Evolutionary conservation across 2,113 vertebrate species (phyloP), one percentile per base, ranked within the genome.

Genomic region (Mormoops blainvillei): DNA sequence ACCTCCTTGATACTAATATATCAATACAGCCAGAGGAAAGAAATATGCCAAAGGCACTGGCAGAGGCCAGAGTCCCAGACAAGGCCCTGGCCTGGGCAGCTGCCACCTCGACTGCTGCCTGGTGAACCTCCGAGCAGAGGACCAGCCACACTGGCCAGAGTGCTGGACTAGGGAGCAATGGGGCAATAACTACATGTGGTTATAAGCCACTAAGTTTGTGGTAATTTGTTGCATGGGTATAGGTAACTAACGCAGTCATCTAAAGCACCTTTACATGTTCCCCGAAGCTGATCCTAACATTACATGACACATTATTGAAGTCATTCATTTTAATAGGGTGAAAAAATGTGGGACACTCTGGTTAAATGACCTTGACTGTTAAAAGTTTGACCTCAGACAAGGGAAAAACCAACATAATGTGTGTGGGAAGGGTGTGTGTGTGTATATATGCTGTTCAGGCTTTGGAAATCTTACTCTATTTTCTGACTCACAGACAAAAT

Each of bases 301-400:
- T 36, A 63, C 12, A 6, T 0, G 24, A 50, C 71, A 33, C 11
- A 15, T 93, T 54, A 9, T 2, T 54, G 50, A 94, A 65, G n/a
- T 67, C 33, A 48, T 22, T 84, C 73, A 43, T 81, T 68, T 84
- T 48, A 89, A 68, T 7, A 65, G 0, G 61, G 65, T 71, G 22
- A 83, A 71, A 71, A 71, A 91, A 26, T 22, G 1, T n/a, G n/a
- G 12, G 10, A 26, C 41, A 68, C 4, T 43, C 48, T 58, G 16
- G 43, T 67, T 76, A 43, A 43, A 52, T 15, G 58, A 82, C 56
- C 41, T 43, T 45, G 73, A 93, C 19, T 76, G 76, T 70, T 70
- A 85, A 77, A 70, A 63, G 68, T 58, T 9, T 88, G 50, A 71
- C 50, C 78, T 52, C 26, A 93, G 70, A 77, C 5, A 3, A 83